Evolutionary conservation across 2,888 invertebrate genomes (phyloP).

Genomic region (Agapetus fuscipes): DNA sequence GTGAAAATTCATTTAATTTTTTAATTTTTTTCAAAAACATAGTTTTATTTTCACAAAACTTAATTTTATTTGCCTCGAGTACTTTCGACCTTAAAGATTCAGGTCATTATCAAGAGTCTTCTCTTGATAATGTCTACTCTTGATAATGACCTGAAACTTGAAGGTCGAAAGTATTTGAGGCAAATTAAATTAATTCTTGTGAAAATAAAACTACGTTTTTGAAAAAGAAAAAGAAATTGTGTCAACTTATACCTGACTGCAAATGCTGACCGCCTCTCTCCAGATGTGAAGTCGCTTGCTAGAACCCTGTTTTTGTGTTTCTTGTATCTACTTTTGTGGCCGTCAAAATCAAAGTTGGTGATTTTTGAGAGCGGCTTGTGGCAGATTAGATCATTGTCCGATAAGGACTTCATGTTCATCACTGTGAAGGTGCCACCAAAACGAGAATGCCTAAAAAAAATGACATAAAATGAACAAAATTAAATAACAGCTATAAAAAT

Average conservation of each 20-base stretch:
- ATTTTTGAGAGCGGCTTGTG: slow-evolving; percentile 77
- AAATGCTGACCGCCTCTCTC: slow-evolving; percentile 75
- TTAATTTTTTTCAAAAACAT: too few species aligned
- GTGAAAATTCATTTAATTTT: too few species aligned
- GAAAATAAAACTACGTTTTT: background rate
- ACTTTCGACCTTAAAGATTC: too few species aligned
- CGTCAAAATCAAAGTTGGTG: slow-evolving; percentile 68
- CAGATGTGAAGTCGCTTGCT: slow-evolving; percentile 51
- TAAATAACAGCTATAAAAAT: too few species aligned
- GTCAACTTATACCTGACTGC: slow-evolving; percentile 52
- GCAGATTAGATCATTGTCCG: slow-evolving; percentile 79
- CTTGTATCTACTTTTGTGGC: slow-evolving; percentile 57
- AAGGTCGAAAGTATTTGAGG: too few species aligned
- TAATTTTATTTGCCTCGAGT: too few species aligned
- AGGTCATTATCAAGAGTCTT: too few species aligned
- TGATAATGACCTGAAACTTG: too few species aligned
- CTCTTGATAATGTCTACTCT: too few species aligned
- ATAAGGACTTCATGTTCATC: slow-evolving; percentile 87
- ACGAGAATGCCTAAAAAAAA: slow-evolving; percentile 65
- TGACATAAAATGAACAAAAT: slow-evolving; percentile 5
- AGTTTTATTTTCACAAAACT: too few species aligned
- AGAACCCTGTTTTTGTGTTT: slow-evolving; percentile 67
- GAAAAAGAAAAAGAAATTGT: too few species aligned
- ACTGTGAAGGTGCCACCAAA: slow-evolving; percentile 92
- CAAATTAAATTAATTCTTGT: background rate